phyloP scores from a whole-genome alignment of 2,797 vertebrate genomes.

The Coilia nasus region DNA sequence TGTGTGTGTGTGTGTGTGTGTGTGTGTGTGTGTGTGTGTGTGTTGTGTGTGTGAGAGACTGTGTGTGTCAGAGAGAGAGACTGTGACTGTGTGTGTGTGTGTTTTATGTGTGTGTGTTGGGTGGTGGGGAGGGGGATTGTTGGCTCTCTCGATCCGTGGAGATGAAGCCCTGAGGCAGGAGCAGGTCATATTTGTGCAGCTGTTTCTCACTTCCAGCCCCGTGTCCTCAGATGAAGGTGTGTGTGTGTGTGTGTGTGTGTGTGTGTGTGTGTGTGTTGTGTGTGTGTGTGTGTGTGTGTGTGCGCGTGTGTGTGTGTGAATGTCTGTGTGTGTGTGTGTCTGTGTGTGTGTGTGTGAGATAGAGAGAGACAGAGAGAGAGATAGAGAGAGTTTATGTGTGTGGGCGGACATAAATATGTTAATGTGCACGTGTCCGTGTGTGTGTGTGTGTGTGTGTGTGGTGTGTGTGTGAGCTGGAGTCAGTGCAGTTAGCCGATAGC shows the following conservation, averaged over 20 bases:
- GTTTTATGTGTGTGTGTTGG: neutral
- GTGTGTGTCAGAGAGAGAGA: too few species aligned
- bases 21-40: too few species aligned
- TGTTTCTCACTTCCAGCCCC: constrained; percentile 65
- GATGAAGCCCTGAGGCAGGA: constrained; percentile 62
- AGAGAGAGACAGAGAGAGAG: too few species aligned
- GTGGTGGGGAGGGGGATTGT: constrained; percentile 37
- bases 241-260: constrained; percentile 19
- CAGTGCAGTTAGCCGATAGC: neutral
- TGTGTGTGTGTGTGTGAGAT: too few species aligned
- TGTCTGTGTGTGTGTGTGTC: neutral
- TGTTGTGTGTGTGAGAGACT: too few species aligned
- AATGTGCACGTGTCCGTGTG: too few species aligned
- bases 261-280: constrained; percentile 58
- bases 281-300: neutral
- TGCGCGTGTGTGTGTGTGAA: neutral
- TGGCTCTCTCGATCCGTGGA: constrained; percentile 46
- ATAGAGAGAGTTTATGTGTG: too few species aligned
- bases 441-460: neutral
- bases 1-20: too few species aligned
- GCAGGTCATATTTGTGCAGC: constrained; percentile 66
- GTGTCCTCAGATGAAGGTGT: constrained; percentile 54
- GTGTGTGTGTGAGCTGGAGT: neutral
- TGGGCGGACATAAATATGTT: too few species aligned
- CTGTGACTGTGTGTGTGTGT: too few species aligned